These are phyloP conservation scores for Gephyroberyx darwinii DNA, from an alignment of 2,797 vertebrate species.

Conservation along the genomic window DNA sequence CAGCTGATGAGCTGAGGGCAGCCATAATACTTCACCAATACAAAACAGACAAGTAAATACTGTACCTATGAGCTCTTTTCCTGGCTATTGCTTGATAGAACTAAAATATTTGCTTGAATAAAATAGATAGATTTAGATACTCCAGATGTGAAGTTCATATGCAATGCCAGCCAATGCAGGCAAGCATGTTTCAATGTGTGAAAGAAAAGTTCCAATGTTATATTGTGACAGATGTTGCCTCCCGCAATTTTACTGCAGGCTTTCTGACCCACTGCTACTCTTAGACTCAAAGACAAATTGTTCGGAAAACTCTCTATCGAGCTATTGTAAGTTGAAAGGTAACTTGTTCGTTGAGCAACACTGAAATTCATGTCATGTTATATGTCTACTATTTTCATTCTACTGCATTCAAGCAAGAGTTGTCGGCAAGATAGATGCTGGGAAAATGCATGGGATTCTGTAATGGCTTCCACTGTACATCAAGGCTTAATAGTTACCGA, in stretches of 20 bases:
- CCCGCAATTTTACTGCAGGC: slow-evolving; percentile 12
- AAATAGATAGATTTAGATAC: slow-evolving; percentile 32
- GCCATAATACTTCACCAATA: slow-evolving; percentile 29
- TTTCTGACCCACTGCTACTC: slow-evolving; percentile 25
- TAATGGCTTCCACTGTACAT: not conserved
- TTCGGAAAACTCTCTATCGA: not conserved
- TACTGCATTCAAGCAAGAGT: slow-evolving; percentile 21
- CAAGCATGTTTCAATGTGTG: slow-evolving; percentile 26
- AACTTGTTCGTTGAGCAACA: not conserved
- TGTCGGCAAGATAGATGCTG: slow-evolving; percentile 9
- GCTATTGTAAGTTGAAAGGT: slow-evolving; percentile 18
- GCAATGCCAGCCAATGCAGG: slow-evolving; percentile 15
- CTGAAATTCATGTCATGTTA: not conserved
- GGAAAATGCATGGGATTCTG: slow-evolving; percentile 14
- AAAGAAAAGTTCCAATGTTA: slow-evolving; percentile 1
- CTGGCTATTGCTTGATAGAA: slow-evolving; percentile 18
- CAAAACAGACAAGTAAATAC: slow-evolving; percentile 32
- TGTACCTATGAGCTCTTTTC: slow-evolving; percentile 8
- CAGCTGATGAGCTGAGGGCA: slow-evolving; percentile 18
- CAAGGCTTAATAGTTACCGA: not conserved
- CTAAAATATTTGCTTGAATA: slow-evolving; percentile 19
- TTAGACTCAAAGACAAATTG: slow-evolving; percentile 13
- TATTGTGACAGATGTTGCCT: slow-evolving; percentile 29
- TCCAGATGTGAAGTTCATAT: not conserved
- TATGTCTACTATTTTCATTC: slow-evolving; percentile 20